Evolutionary conservation across 1,140 invertebrate species (phyloP).

Genomic region (Nasonia giraulti): DNA sequence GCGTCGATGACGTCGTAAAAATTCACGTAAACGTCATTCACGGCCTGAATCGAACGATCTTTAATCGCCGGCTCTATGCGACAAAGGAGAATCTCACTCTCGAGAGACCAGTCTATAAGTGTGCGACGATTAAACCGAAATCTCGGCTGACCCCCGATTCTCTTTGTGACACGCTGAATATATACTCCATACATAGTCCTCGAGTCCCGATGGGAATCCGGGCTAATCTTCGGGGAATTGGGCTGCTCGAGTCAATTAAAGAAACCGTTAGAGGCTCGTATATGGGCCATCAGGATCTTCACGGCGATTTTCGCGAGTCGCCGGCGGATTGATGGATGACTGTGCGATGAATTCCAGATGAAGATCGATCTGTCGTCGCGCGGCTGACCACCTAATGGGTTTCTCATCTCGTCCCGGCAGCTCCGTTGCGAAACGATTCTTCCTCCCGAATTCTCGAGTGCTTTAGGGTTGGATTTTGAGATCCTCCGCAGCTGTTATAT

Average conservation of each 20-base stretch:
- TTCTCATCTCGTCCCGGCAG: too few species aligned
- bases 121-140: not conserved
- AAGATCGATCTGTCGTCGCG: not conserved
- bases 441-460: too few species aligned
- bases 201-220: not conserved
- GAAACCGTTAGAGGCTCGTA: not conserved
- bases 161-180: not conserved
- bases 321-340: not conserved
- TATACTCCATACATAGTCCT: not conserved
- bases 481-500: too few species aligned
- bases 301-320: conserved; percentile 3
- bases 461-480: too few species aligned
- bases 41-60: conserved; percentile 11
- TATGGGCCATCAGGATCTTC: not conserved
- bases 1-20: not conserved
- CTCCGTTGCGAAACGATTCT: too few species aligned
- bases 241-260: not conserved
- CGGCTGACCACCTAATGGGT: not conserved
- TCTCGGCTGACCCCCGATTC: not conserved
- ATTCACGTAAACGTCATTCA: not conserved
- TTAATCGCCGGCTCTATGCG: not conserved
- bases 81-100: not conserved
- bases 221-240: conserved; percentile 5
- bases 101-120: not conserved
- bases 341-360: not conserved